A percentile compares a stretch with the other conserved stretches of the same genome.
phyloP scores from a whole-genome alignment of 2,888 invertebrate genomes.

The Stegana nigrithorax region DNA sequence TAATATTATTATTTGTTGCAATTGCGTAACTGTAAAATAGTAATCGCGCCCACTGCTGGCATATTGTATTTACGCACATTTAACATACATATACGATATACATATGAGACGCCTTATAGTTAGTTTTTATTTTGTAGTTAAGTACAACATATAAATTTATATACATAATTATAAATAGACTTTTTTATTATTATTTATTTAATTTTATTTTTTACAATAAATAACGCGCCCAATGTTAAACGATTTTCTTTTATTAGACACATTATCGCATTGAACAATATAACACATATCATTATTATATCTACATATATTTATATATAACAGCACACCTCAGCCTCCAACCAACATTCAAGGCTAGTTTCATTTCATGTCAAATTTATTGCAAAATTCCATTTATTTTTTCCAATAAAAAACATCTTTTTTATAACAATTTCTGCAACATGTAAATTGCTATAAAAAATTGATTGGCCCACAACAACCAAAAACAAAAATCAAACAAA shows the following conservation, averaged over 20 bases:
- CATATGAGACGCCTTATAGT: too few relatives aligned
- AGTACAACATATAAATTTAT: not conserved
- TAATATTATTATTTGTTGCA: too few relatives aligned
- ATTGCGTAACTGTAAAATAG: not conserved
- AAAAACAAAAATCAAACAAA: not conserved
- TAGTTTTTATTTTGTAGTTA: too few relatives aligned
- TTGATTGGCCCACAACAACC: too few relatives aligned
- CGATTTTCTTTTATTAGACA: not conserved
- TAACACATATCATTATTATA: constrained; percentile 5
- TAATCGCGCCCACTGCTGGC: not conserved
- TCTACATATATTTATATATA: too few relatives aligned
- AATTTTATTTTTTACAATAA: not conserved
- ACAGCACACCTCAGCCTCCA: too few relatives aligned
- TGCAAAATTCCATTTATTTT: not conserved
- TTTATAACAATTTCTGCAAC: constrained; percentile 12
- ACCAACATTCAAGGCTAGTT: not conserved
- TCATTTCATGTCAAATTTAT: constrained; percentile 10
- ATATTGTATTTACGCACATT: too few relatives aligned
- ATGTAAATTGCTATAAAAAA: constrained; percentile 8
- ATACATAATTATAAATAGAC: not conserved
- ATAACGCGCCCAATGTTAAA: not conserved
- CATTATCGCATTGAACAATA: too few relatives aligned
- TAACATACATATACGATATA: too few relatives aligned
- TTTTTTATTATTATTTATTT: constrained; percentile 9
- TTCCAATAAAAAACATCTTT: too few relatives aligned